Conservation (phyloP, 1,140 invertebrate genomes). For the Eciton burchellii region DNA sequence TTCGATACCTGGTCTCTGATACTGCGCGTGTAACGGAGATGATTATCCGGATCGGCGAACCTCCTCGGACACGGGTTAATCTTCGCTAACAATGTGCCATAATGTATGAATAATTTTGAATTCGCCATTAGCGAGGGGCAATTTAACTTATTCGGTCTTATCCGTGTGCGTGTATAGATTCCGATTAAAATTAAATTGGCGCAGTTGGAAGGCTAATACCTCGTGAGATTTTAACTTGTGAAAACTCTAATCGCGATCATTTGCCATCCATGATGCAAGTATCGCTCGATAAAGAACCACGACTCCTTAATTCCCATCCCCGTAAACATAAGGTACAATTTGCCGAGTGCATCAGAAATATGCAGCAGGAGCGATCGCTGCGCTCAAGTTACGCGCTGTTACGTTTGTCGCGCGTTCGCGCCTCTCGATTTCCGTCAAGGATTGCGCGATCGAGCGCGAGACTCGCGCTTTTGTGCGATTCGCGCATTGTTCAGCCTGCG, state of each 20-base stretch:
- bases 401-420: constrained; percentile 44
- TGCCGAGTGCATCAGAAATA: not conserved
- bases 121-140: not conserved
- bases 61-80: not conserved
- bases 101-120: not conserved
- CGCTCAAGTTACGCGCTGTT: not conserved
- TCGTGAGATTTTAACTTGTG: not conserved
- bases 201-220: too few relatives aligned
- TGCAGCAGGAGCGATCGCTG: not conserved
- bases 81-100: not conserved
- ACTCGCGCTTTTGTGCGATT: constrained; percentile 63
- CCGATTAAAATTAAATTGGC: not conserved
- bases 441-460: constrained; percentile 54
- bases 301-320: not conserved
- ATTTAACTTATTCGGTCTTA: not conserved
- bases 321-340: constrained; percentile 42
- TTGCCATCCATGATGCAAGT: not conserved
- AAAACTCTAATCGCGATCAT: not conserved
- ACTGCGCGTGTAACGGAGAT: not conserved
- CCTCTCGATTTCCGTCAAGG: constrained; percentile 63
- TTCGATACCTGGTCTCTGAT: constrained; percentile 3
- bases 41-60: not conserved
- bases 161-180: not conserved
- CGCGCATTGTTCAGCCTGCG: constrained; percentile 61
- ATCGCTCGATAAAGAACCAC: not conserved